Evolutionary conservation across 37 sponge, comb jelly and placozoan genomes (phyloP).

Genomic region (Amphimedon queenslandica): DNA sequence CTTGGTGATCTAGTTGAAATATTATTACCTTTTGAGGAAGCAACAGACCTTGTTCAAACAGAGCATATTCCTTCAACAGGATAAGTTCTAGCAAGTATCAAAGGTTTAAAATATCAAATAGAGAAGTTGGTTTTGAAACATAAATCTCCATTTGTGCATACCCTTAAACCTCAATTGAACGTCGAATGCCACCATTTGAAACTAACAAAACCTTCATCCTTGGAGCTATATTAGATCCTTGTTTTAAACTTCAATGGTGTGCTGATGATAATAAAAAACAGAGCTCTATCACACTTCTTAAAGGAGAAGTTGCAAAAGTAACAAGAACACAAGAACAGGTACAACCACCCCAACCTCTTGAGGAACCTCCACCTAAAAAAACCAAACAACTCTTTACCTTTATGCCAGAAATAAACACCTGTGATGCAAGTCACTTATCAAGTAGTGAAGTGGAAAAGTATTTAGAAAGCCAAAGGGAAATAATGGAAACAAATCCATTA

Average conservation of each 20-base stretch:
- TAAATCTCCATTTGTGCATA: too few relatives aligned
- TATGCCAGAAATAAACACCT: too few relatives aligned
- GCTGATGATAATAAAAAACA: neutral
- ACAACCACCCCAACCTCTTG: too few relatives aligned
- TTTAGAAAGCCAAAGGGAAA: too few relatives aligned
- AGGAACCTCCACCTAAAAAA: too few relatives aligned
- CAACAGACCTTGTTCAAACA: constrained; percentile 3
- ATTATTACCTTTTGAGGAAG: constrained; percentile 7
- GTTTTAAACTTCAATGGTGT: constrained; percentile 2
- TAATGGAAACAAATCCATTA: too few relatives aligned
- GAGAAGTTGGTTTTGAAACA: neutral
- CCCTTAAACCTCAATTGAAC: neutral
- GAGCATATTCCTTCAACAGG: neutral
- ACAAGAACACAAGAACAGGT: too few relatives aligned
- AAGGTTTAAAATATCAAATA: neutral
- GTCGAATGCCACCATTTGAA: neutral
- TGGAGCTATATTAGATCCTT: neutral
- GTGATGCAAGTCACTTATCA: too few relatives aligned
- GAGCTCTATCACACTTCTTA: too few relatives aligned
- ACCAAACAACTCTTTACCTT: too few relatives aligned
- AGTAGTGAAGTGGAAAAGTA: too few relatives aligned
- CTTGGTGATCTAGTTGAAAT: neutral
- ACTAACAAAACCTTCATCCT: neutral
- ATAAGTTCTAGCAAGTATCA: neutral
- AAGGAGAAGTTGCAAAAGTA: too few relatives aligned